These are phyloP conservation scores for Drosophila mayaguana DNA, from an alignment of 2,888 invertebrate genomes.

Conservation along the genomic window DNA sequence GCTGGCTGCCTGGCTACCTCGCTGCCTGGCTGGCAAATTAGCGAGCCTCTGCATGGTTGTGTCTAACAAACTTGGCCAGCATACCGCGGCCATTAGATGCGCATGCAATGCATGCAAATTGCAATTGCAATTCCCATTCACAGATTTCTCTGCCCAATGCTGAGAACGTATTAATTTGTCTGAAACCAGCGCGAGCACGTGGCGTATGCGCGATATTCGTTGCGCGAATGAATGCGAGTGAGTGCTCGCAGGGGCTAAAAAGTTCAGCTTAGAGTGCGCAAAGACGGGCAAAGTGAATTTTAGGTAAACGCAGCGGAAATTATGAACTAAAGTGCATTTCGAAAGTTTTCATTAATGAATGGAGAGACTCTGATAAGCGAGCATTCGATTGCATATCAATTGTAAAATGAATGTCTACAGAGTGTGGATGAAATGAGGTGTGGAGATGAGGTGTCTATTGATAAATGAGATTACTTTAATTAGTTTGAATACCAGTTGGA, in stretches of 20 bases:
- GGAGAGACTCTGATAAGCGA: not conserved
- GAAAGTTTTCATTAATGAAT: not conserved
- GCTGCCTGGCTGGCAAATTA: constrained; percentile 24
- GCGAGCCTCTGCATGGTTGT: constrained; percentile 26
- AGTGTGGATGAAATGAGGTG: no score
- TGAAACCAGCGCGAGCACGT: constrained; percentile 15
- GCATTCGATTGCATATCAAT: not conserved
- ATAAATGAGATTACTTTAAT: not conserved
- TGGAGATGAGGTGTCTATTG: not conserved
- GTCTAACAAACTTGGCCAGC: constrained; percentile 51
- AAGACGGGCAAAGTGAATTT: not conserved
- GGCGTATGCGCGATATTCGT: constrained; percentile 47
- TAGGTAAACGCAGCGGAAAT: not conserved
- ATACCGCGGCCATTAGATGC: constrained; percentile 34
- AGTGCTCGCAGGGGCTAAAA: not conserved
- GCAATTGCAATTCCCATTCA: constrained; percentile 40
- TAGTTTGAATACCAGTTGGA: not conserved
- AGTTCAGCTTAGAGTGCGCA: not conserved
- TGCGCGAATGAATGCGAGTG: not conserved
- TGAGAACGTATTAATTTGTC: constrained; percentile 32
- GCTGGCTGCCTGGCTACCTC: constrained; percentile 4
- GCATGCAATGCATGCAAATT: constrained; percentile 43
- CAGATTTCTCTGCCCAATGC: constrained; percentile 30
- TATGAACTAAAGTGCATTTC: not conserved
- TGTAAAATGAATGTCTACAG: not conserved